Conservation (phyloP, 92 coral and sea anemone species). For the Parazoanthus darwini region DNA sequence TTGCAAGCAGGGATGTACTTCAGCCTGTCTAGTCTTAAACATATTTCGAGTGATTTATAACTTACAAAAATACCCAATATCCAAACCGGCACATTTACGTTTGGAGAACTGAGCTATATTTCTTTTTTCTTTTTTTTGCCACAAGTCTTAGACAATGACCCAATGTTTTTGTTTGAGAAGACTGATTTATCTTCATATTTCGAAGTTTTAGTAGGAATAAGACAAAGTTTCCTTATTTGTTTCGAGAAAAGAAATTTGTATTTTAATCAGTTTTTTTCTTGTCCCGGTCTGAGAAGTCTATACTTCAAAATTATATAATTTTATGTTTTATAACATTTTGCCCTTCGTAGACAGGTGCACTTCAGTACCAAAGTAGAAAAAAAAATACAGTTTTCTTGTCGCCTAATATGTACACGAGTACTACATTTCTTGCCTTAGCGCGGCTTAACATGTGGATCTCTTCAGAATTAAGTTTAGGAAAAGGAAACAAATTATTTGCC, state of each 20-base stretch:
- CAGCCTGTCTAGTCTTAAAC: neutral
- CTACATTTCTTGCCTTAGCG: neutral
- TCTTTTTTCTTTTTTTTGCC: neutral
- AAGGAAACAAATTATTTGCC: neutral
- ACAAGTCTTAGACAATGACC: constrained; percentile 6
- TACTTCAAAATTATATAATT: neutral
- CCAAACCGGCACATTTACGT: neutral
- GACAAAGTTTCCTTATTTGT: neutral
- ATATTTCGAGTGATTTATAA: neutral
- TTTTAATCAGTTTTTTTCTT: neutral
- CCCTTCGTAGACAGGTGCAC: neutral
- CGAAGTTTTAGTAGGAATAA: neutral
- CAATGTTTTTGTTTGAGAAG: constrained; percentile 10
- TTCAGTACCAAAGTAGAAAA: neutral
- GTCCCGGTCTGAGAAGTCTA: neutral
- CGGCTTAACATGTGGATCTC: neutral
- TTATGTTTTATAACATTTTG: constrained; percentile 1
- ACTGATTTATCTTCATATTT: constrained; percentile 4
- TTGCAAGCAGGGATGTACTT: neutral
- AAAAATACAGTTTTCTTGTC: neutral
- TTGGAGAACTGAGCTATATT: neutral
- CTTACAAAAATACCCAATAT: too few species aligned
- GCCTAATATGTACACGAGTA: too few species aligned
- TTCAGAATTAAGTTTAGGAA: neutral
- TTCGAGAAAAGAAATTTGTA: neutral